phyloP scores from a whole-genome alignment of 2,888 invertebrate genomes.

The Phortica magna region DNA sequence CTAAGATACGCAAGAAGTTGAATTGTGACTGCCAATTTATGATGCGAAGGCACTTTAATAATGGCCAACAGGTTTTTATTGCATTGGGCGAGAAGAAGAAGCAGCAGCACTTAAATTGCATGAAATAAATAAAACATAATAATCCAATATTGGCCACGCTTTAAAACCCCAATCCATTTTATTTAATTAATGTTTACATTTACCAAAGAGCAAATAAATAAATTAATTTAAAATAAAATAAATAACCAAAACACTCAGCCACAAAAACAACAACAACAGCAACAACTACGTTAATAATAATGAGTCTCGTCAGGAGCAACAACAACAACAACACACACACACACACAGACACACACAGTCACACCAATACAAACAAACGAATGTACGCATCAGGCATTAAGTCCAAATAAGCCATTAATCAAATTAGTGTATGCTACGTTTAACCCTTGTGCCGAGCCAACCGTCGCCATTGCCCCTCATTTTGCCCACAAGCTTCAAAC shows the following conservation, averaged over 20 bases:
- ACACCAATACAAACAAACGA: constrained; percentile 12
- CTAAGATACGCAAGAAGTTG: not conserved
- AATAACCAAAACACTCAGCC: constrained; percentile 32
- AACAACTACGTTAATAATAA: constrained; percentile 11
- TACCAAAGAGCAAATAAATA: constrained; percentile 28
- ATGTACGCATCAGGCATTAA: constrained; percentile 34
- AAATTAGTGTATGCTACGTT: constrained; percentile 35
- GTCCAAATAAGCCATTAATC: constrained; percentile 40
- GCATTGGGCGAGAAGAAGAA: not conserved
- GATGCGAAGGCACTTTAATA: not conserved
- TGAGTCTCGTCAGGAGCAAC: not conserved
- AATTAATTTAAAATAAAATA: constrained; percentile 35
- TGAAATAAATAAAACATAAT: constrained; percentile 1
- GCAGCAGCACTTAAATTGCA: not conserved
- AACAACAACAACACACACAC: constrained; percentile 8
- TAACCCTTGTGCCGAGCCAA: constrained; percentile 13
- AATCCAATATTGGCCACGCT: constrained; percentile 24
- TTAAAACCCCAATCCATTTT: constrained; percentile 20
- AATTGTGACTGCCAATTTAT: not conserved
- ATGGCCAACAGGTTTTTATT: not conserved
- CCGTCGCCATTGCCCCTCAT: not conserved
- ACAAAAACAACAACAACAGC: constrained; percentile 16
- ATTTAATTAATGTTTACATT: constrained; percentile 33
- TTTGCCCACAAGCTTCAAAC: too few species aligned
- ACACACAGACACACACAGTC: too few species aligned